These are phyloP conservation scores for Allophyes oxyacanthae DNA, from an alignment of 2,888 invertebrate species.

Conservation along the genomic window DNA sequence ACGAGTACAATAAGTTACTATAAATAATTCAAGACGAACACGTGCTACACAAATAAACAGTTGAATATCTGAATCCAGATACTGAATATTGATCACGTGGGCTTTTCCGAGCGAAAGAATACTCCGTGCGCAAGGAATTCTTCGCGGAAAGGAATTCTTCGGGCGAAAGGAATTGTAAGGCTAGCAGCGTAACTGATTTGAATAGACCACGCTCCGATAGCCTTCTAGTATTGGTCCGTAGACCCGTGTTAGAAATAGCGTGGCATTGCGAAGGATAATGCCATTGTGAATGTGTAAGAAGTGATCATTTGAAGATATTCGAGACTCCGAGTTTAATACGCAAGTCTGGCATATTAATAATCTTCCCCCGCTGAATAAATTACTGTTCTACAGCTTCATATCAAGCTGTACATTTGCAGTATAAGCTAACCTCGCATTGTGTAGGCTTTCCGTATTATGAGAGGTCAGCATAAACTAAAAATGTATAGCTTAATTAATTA, in stretches of 20 bases:
- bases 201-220: constrained; percentile 22
- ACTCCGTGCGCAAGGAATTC: neutral
- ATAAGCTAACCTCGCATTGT: too few species aligned
- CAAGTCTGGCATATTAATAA: too few species aligned
- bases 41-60: constrained; percentile 8
- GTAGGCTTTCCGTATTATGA: too few species aligned
- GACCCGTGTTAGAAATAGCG: constrained; percentile 13
- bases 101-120: neutral
- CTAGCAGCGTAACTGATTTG: constrained; percentile 18
- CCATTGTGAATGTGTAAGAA: neutral
- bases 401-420: too few species aligned
- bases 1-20: too few species aligned
- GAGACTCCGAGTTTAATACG: too few species aligned
- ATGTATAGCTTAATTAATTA: too few species aligned
- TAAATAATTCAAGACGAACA: neutral
- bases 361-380: too few species aligned
- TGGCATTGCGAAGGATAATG: constrained; percentile 8
- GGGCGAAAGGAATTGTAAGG: constrained; percentile 11
- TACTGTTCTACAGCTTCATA: too few species aligned
- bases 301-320: too few species aligned
- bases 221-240: constrained; percentile 4
- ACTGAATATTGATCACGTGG: constrained; percentile 16
- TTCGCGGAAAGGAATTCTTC: neutral
- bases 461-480: too few species aligned
- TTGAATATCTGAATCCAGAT: neutral